Evolutionary conservation across 2,797 vertebrate genomes (phyloP).

Genomic region (Phyllotis vaccarum): DNA sequence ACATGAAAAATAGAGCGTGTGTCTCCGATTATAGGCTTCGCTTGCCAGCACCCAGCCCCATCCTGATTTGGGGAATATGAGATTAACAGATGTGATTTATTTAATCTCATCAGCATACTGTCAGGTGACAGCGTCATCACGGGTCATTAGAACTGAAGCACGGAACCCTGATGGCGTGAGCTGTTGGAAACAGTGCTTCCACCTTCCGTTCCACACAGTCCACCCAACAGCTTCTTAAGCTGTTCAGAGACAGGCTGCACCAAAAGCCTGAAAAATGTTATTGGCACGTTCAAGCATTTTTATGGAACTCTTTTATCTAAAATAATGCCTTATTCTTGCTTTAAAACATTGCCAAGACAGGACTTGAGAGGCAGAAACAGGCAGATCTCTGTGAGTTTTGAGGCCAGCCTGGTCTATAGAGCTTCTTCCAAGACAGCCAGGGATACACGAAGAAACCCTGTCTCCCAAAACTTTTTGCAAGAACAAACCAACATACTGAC

Average conservation of each 20-base stretch:
- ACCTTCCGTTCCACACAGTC: background rate
- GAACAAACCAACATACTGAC: background rate
- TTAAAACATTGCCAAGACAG: slow-evolving; percentile 3
- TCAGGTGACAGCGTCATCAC: background rate
- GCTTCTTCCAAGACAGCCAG: background rate
- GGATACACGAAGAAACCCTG: background rate
- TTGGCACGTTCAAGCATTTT: background rate
- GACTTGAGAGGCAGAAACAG: background rate
- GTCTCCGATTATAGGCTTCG: background rate
- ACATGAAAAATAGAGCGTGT: slow-evolving; percentile 26
- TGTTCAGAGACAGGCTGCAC: background rate
- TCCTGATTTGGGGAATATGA: background rate
- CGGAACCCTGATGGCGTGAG: background rate
- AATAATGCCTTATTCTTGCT: slow-evolving; percentile 1
- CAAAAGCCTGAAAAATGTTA: background rate
- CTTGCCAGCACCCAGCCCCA: slow-evolving; percentile 2
- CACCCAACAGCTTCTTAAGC: background rate
- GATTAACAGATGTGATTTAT: slow-evolving; percentile 43
- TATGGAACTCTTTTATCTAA: background rate
- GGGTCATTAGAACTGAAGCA: background rate
- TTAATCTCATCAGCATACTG: background rate
- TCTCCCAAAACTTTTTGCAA: background rate
- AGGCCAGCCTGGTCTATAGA: background rate
- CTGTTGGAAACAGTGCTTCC: background rate
- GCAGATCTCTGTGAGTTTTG: background rate